Percentiles rank a stretch among this genome's conserved stretches.
Conservation (phyloP, 2,113 vertebrate genomes). For the Morone chrysops region DNA sequence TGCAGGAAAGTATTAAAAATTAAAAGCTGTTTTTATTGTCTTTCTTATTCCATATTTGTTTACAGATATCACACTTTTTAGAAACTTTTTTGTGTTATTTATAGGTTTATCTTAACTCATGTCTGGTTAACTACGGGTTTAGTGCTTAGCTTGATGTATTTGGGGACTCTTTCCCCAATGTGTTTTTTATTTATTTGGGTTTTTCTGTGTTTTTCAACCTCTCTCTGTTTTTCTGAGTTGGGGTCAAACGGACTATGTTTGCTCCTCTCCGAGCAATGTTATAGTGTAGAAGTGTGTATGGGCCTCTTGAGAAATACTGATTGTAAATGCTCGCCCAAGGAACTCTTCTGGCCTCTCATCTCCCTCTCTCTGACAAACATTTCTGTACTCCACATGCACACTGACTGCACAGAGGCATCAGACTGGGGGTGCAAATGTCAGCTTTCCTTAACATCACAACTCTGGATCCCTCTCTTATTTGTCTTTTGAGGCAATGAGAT, state of each 20-base stretch:
- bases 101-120: background rate
- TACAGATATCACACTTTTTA: background rate
- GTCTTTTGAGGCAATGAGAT: conserved; percentile 52
- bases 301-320: conserved; percentile 57
- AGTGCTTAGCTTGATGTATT: background rate
- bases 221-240: conserved; percentile 37
- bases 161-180: background rate
- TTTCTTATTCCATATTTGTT: background rate
- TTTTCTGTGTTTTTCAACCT: background rate
- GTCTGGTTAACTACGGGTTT: too few species aligned
- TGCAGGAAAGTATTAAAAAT: background rate
- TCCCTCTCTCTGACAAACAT: conserved; percentile 50
- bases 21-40: background rate
- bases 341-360: conserved; percentile 48
- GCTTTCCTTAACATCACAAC: conserved; percentile 63
- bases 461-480: conserved; percentile 41
- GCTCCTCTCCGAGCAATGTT: conserved; percentile 48
- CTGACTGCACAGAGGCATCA: conserved; percentile 56
- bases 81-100: background rate
- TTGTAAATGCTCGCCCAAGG: conserved; percentile 68
- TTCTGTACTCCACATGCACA: conserved; percentile 60
- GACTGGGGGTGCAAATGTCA: conserved; percentile 70
- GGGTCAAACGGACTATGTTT: conserved; percentile 68
- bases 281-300: conserved; percentile 46
- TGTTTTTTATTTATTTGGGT: background rate